phyloP scores from a whole-genome alignment of 2,888 invertebrate species.

The Eupelmus urozonus region DNA sequence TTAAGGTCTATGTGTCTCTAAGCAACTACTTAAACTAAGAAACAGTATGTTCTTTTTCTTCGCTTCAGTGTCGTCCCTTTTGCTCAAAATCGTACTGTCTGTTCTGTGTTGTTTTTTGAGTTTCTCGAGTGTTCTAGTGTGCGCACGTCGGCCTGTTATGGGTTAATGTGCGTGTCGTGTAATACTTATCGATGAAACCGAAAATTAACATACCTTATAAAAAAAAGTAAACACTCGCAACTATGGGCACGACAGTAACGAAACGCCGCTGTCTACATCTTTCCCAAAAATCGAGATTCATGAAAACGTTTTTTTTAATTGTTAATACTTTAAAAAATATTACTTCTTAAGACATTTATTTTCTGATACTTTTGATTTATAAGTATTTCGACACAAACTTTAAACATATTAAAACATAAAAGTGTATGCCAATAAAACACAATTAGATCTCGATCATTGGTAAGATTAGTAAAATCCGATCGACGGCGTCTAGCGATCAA shows the following conservation, averaged over 20 bases:
- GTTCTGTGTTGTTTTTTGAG: slow-evolving; percentile 48
- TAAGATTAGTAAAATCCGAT: slow-evolving; percentile 14
- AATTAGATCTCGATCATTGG: slow-evolving; percentile 20
- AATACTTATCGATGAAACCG: slow-evolving; percentile 61
- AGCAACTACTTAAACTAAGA: slow-evolving; percentile 68
- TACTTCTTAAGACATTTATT: background rate
- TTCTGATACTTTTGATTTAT: background rate
- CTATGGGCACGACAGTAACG: slow-evolving; percentile 53
- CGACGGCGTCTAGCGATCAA: slow-evolving; percentile 37
- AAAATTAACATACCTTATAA: slow-evolving; percentile 60
- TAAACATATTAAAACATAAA: background rate
- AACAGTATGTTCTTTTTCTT: slow-evolving; percentile 55
- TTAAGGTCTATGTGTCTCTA: slow-evolving; percentile 68
- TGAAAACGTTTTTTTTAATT: slow-evolving; percentile 20
- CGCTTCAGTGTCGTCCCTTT: slow-evolving; percentile 32
- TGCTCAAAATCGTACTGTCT: slow-evolving; percentile 40
- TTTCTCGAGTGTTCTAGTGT: slow-evolving; percentile 46
- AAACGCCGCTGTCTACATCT: slow-evolving; percentile 32
- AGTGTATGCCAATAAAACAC: slow-evolving; percentile 4
- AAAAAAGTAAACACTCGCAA: slow-evolving; percentile 49
- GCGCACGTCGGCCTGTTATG: slow-evolving; percentile 55
- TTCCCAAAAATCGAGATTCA: slow-evolving; percentile 35
- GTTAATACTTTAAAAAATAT: background rate
- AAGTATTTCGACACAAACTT: background rate
- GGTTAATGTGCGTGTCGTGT: slow-evolving; percentile 57